Evolutionary conservation across 2,888 invertebrate genomes (phyloP), one percentile per base, ranked within the genome.

Genomic region (Lysandra bellargus): DNA sequence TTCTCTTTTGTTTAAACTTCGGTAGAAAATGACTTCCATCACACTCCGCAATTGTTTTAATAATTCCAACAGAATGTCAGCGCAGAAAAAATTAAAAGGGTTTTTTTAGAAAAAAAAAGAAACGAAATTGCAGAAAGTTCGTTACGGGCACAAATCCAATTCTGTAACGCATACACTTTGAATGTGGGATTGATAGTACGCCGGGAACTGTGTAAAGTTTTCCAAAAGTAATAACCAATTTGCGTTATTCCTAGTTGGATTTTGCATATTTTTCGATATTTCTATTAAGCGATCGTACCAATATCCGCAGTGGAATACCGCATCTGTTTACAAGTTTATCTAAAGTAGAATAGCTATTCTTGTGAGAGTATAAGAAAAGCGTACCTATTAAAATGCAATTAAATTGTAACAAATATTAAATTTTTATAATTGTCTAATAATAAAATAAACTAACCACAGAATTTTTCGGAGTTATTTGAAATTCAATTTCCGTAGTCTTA

Each of bases 391-490:
- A 23, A 23, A 23, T 23, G 23, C 23, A 23, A 23, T 23, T 23
- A 23, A 23, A 23, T 23, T 23, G 23, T 23, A 23, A 23, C 23
- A 23, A 23, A 23, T 23, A 23, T 23, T 23, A 23, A 23, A 23
- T 0, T 23, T 23, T 23, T 23, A 23, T 23, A 23, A 23, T 23
- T 23, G 23, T 23, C 23, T 23, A 23, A 23, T 23, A 23, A 23
- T 23, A 23, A 23, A 23, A 23, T 23, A 23, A 23, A 23, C 23
- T 23, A 86, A 88, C 89, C 91, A 89, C 90, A 88, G 89, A 90
- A 90, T 92, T 92, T 91, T 90, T 89, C 89, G 88, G 90, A 81
- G 80, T 77, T 80, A 91, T 91, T 92, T 90, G 89, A 91, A 92
- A 92, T 92, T 92, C 90, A 91, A 91, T 89, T 90, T 89, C 89